Conservation (phyloP, 2,797 vertebrate genomes). For the Eremophila alpestris region DNA sequence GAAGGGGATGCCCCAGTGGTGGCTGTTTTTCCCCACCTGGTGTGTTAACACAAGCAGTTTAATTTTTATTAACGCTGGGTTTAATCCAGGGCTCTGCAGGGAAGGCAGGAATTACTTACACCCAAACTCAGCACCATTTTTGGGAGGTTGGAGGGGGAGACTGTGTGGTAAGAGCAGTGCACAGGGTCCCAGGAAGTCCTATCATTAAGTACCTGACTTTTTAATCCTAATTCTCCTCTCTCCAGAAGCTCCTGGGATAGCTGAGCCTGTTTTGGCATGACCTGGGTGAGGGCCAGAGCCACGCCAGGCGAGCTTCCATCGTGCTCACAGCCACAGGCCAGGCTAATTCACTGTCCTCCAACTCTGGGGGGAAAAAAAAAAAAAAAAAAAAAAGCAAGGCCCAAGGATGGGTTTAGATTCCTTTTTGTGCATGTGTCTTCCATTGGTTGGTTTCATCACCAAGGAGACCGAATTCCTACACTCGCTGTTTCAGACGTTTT, state of each 20-base stretch:
- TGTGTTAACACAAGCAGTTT: neutral
- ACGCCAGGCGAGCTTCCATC: rapidly evolving
- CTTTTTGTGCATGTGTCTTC: neutral
- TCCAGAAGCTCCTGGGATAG: neutral
- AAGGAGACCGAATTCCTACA: slow-evolving; percentile 50
- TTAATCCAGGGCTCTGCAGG: neutral
- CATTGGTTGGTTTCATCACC: slow-evolving; percentile 44
- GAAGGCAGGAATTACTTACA: neutral
- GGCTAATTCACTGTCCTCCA: neutral
- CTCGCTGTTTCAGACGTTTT: neutral
- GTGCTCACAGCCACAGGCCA: neutral
- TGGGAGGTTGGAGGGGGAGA: neutral
- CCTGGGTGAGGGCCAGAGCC: neutral
- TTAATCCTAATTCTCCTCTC: neutral
- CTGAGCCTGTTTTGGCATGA: neutral
- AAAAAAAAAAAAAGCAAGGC: neutral
- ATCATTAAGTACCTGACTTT: neutral
- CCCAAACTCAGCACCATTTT: neutral
- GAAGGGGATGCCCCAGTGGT: neutral
- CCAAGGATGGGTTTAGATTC: neutral
- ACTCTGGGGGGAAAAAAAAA: neutral
- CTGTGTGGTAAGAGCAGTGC: neutral
- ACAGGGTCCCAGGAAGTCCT: neutral
- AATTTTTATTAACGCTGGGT: neutral
- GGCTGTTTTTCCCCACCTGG: neutral